Percentiles rank a stretch among this genome's conserved stretches.
These are phyloP conservation scores for Amniataba percoides DNA, from an alignment of 2,797 vertebrate genomes.

Conservation along the genomic window DNA sequence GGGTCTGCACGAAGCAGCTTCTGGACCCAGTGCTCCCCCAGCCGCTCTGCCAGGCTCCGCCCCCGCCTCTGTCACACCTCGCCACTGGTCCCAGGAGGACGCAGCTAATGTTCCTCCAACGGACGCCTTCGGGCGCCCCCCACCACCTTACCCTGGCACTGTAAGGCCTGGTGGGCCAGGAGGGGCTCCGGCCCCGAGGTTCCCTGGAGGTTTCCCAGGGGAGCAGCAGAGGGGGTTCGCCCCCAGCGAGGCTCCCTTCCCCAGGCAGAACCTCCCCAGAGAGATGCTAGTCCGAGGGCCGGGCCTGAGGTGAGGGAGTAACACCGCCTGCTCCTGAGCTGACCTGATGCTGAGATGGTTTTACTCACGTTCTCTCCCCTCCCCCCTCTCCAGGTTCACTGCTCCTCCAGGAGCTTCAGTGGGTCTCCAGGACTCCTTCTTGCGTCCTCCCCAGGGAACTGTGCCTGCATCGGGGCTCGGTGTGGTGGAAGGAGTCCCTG, in stretches of 20 bases:
- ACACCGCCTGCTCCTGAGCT: neutral
- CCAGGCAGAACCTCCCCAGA: slow-evolving; percentile 80
- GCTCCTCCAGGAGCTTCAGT: slow-evolving; percentile 84
- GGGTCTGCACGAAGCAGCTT: slow-evolving; percentile 82
- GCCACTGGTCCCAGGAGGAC: slow-evolving; percentile 90
- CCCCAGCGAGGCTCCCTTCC: slow-evolving; percentile 84
- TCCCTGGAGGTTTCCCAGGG: slow-evolving; percentile 52
- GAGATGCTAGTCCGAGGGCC: slow-evolving; percentile 86
- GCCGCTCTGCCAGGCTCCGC: slow-evolving; percentile 9
- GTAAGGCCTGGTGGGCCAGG: slow-evolving; percentile 66
- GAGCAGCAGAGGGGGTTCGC: slow-evolving; percentile 80
- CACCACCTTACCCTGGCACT: slow-evolving; percentile 95
- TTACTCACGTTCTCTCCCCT: neutral
- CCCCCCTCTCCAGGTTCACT: slow-evolving; percentile 81
- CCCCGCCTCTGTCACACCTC: slow-evolving; percentile 51
- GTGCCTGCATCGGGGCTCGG: slow-evolving; percentile 72
- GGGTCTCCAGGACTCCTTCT: slow-evolving; percentile 88
- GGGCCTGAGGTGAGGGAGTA: slow-evolving; percentile 87
- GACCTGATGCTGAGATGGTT: neutral
- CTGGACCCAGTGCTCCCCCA: slow-evolving; percentile 22
- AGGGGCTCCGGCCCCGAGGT: slow-evolving; percentile 17
- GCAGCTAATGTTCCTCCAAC: slow-evolving; percentile 70
- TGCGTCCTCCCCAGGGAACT: slow-evolving; percentile 84
- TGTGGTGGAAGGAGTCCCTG: slow-evolving; percentile 76
- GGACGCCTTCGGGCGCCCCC: slow-evolving; percentile 90